phyloP scores from a whole-genome alignment of 1,140 invertebrate genomes.

The Drosophila neocordata region DNA sequence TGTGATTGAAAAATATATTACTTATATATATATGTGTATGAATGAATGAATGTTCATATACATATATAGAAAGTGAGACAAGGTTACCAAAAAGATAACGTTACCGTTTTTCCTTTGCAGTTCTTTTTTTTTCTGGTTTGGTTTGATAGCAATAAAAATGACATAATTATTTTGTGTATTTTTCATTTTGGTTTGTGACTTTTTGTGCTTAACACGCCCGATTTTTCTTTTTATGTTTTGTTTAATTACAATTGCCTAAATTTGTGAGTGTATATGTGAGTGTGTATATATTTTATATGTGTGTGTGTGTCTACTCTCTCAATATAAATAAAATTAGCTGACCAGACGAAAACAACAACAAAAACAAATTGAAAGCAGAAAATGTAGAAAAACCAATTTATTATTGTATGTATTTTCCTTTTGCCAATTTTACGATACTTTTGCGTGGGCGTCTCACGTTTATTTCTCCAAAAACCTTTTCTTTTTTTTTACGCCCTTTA shows the following conservation, averaged over 20 bases:
- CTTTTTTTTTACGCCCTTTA: constrained; percentile 48
- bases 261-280: not conserved
- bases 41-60: not conserved
- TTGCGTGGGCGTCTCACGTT: constrained; percentile 57
- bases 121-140: constrained; percentile 3
- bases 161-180: constrained; percentile 21
- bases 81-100: not conserved
- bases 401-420: constrained; percentile 32
- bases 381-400: constrained; percentile 42
- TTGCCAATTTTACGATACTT: constrained; percentile 31
- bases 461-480: constrained; percentile 36
- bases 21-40: not conserved
- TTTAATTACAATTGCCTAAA: constrained; percentile 5
- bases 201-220: constrained; percentile 1
- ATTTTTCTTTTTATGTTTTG: constrained; percentile 16
- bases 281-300: not conserved
- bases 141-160: constrained; percentile 22
- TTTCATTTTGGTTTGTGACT: constrained; percentile 1
- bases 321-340: constrained; percentile 5
- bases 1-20: constrained; percentile 1
- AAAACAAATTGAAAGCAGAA: constrained; percentile 21
- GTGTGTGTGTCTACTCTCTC: not conserved
- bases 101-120: constrained; percentile 10
- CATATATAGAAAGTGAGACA: not conserved
- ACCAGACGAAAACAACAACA: not conserved